Conservation (phyloP, 2,888 invertebrate genomes). For the Catocala sponsa region DNA sequence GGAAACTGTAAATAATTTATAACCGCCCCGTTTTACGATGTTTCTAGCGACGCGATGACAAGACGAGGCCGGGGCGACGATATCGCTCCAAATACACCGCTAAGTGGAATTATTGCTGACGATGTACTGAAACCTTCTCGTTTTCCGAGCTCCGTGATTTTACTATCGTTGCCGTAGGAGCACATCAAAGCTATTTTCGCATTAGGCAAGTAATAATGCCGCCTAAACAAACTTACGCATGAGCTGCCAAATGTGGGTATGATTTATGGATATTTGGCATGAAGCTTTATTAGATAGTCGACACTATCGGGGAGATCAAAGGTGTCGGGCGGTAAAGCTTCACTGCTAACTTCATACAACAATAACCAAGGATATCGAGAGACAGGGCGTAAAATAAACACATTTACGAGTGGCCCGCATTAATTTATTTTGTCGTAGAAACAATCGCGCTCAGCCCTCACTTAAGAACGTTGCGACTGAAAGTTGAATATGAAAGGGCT, state of each 20-base stretch:
- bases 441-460: slow-evolving; percentile 73
- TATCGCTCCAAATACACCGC: slow-evolving; percentile 61
- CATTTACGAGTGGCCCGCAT: slow-evolving; percentile 75
- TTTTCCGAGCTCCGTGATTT: slow-evolving; percentile 63
- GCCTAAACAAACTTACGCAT: slow-evolving; percentile 61
- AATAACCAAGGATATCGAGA: slow-evolving; percentile 69
- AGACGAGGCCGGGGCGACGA: slow-evolving; percentile 61
- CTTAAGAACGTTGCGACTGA: slow-evolving; percentile 67
- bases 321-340: slow-evolving; percentile 64
- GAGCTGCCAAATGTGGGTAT: slow-evolving; percentile 64
- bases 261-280: slow-evolving; percentile 66
- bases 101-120: slow-evolving; percentile 76
- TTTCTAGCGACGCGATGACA: slow-evolving; percentile 74
- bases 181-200: slow-evolving; percentile 70
- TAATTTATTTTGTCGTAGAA: slow-evolving; percentile 82
- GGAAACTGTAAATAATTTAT: slow-evolving; percentile 86
- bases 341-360: slow-evolving; percentile 76
- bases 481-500: slow-evolving; percentile 82
- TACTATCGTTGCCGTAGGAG: slow-evolving; percentile 50
- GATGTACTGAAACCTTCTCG: slow-evolving; percentile 58
- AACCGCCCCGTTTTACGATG: slow-evolving; percentile 75
- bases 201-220: slow-evolving; percentile 61
- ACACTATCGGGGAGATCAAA: slow-evolving; percentile 75
- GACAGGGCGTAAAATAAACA: slow-evolving; percentile 71
- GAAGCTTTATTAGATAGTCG: slow-evolving; percentile 54